A percentile compares a stretch with the other conserved stretches of the same genome.
Conservation (phyloP, 2,113 vertebrate genomes). For the Sakesphorus luctuosus region DNA sequence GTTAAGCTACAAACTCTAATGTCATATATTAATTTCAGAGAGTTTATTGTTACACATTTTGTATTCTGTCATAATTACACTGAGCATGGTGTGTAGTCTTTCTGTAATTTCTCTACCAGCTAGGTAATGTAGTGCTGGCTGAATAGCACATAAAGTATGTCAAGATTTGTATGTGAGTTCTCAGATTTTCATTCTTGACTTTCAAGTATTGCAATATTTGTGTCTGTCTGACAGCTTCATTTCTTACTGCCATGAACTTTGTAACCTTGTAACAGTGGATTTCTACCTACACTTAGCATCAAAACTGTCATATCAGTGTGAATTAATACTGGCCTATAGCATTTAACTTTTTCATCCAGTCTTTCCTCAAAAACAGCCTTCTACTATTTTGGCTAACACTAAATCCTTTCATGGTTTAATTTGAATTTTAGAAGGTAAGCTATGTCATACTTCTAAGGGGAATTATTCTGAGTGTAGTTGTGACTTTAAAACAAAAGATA, state of each 20-base stretch:
- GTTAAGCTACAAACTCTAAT: background rate
- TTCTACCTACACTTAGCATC: background rate
- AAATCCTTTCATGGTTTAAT: background rate
- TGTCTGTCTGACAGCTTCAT: background rate
- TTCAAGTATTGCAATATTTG: background rate
- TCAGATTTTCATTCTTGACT: background rate
- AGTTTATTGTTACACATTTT: background rate
- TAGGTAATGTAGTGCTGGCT: background rate
- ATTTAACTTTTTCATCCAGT: background rate
- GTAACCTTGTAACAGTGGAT: background rate
- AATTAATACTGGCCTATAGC: background rate
- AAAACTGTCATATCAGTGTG: background rate
- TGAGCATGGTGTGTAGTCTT: background rate
- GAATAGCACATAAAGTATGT: background rate
- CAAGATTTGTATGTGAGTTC: background rate
- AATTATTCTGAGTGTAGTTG: constrained; percentile 10
- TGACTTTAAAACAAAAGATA: background rate
- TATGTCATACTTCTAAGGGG: background rate
- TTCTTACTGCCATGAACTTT: background rate
- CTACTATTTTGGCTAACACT: background rate
- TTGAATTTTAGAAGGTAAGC: background rate
- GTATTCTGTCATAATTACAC: background rate
- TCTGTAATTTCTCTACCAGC: background rate
- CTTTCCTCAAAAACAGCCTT: background rate
- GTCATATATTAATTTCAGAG: background rate